A percentile compares a stretch with the other conserved stretches of the same genome.
These are phyloP conservation scores for Hypomesus transpacificus DNA, from an alignment of 2,113 vertebrate genomes.

Conservation along the genomic window DNA sequence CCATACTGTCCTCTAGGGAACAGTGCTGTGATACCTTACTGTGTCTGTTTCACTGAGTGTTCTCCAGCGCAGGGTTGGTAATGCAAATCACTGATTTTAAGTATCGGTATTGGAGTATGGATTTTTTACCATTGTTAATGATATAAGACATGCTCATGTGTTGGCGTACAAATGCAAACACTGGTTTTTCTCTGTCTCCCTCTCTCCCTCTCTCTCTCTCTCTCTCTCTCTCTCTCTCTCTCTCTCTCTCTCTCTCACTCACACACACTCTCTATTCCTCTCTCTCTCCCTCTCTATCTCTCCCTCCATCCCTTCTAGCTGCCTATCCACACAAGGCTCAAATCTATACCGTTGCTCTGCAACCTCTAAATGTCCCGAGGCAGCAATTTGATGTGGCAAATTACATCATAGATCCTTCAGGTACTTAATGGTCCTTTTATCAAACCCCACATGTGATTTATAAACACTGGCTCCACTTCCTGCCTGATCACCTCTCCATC, in stretches of 20 bases:
- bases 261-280: neutral
- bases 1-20: too few species aligned
- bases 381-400: constrained; percentile 38
- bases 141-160: constrained; percentile 28
- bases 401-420: constrained; percentile 40
- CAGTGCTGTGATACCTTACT: too few species aligned
- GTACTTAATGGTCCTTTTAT: constrained; percentile 28
- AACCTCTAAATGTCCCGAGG: constrained; percentile 22
- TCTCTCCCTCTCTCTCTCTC: neutral
- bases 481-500: neutral
- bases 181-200: neutral
- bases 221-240: neutral
- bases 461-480: constrained; percentile 3
- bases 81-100: neutral
- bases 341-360: constrained; percentile 10
- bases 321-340: constrained; percentile 6
- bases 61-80: neutral
- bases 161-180: neutral
- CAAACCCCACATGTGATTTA: constrained; percentile 29
- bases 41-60: too few species aligned
- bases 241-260: neutral
- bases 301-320: constrained; percentile 13
- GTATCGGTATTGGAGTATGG: constrained; percentile 13
- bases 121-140: constrained; percentile 23
- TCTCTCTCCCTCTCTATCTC: neutral